Evolutionary conservation across 2,888 invertebrate genomes (phyloP), one percentile per base, ranked within the genome.

Genomic region (Pammene aurita): DNA sequence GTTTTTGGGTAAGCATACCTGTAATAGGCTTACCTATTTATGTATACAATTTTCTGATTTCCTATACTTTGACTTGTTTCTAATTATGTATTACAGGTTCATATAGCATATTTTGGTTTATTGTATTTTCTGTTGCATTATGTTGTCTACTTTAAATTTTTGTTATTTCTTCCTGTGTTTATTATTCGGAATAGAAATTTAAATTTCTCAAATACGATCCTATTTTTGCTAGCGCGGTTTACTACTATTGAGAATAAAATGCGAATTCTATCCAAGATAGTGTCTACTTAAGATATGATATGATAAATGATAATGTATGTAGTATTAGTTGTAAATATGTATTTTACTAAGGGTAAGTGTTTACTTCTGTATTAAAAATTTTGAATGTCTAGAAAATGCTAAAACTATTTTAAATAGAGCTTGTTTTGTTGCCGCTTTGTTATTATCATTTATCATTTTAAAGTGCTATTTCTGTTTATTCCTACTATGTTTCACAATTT

Each of bases 361-460:
- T 71, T 76, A 73, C 18, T 64, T 66, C 72, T 64, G 79, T 75
- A 71, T 77, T 70, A n/a, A 76, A 77, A 74, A 76, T 79, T 46
- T 72, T 72, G 35, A 71, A 71, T 73, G 72, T 74, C 56, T 85
- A 84, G 76, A 82, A 83, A 71, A 81, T 83, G 82, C 82, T 50
- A 9, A 76, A 75, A 78, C 72, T 77, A 71, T 75, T 77, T 76
- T 71, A 44, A 72, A 78, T 83, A 82, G 79, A 63, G 90, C 90
- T 89, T 88, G 64, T 79, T 85, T 89, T 76, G 83, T 89, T 91
- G 90, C 90, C 67, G 90, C 90, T 88, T 89, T 72, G 74, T 84
- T 78, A 75, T 78, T 81, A 81, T 78, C 70, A 73, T 82, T 86
- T 80, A 64, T 73, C 69, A 77, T 74, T 74, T 74, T 73, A 72